Base-by-base conservation (phyloP, 92 coral and sea anemone genomes). In the Parazoanthus darwini region DNA sequence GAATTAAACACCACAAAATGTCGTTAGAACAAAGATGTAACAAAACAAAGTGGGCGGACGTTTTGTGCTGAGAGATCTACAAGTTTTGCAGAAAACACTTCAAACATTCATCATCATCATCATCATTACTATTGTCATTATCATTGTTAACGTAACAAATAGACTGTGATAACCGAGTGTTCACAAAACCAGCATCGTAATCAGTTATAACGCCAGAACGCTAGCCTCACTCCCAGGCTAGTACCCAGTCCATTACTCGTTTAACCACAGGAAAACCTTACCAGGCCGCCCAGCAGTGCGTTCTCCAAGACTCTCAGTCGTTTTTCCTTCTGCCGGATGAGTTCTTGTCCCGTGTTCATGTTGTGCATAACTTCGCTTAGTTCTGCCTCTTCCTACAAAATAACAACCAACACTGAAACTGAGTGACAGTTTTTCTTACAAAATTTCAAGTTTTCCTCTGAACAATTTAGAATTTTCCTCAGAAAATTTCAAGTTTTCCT, bases 341-440 rank as follows among this genome's bases (percentile, higher is more conserved):
- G 93, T 86, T 94, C 94, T 85, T 97, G 98, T 70, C 99, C 99
- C 39, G 96, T 94, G 59, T 93, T 95, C 99, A 97, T 97, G 93
- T 95, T 94, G 88, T 94, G 96, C 92, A 97, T 90, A 3, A 93
- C 99, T 48, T 95, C 93, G 35, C 94, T 94, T 29, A 97, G 89
- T 74, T 97, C 99, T 22, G 94, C 99, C 80, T 97, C 99, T 86
- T 97, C 99, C 99, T 97, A 78, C 14, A 89, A 83, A 3, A 43
- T 33, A 25, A 68, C 7, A 25, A 51, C 18, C 5, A 59, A 51
- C 26, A 90, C 42, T 39, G 42, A 82, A 37, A 54, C 42, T 73
- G 50, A 33, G 39, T 18, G 13, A 36, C 5, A 15, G 18, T 2
- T 26, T 26, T 26, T 37, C 36, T 33, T 13, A 3, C 8, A 70